Percentiles rank a stretch among this genome's conserved stretches.
Conservation (phyloP, 2,888 invertebrate genomes). For the Agrotis exclamationis region DNA sequence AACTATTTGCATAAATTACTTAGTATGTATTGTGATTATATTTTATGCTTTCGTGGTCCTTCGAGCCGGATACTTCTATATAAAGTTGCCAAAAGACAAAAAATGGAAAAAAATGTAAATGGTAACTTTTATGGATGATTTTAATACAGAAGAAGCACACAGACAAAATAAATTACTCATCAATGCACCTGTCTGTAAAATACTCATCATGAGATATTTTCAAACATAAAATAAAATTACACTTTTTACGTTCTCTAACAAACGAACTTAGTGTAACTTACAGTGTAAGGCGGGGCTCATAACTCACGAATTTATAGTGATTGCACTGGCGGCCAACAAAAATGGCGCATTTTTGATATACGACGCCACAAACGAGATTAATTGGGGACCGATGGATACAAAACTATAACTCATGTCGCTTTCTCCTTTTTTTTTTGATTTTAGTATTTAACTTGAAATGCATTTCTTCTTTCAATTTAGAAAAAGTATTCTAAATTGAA, state of each 20-base stretch:
- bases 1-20: too few species aligned
- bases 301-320: constrained; percentile 61
- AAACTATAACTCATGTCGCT: constrained; percentile 37
- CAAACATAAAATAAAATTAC: constrained; percentile 31
- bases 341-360: constrained; percentile 54
- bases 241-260: constrained; percentile 36
- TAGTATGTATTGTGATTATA: not conserved
- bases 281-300: constrained; percentile 56
- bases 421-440: constrained; percentile 9
- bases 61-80: constrained; percentile 2
- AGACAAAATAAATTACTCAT: not conserved
- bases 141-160: not conserved
- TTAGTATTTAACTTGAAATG: not conserved
- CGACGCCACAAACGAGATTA: constrained; percentile 45
- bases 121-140: not conserved
- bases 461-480: constrained; percentile 1
- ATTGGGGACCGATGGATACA: constrained; percentile 40
- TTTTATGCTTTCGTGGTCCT: not conserved
- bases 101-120: not conserved
- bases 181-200: constrained; percentile 7
- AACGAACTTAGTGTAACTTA: constrained; percentile 49
- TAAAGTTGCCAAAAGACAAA: not conserved
- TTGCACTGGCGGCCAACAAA: constrained; percentile 59
- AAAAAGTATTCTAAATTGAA: too few species aligned
- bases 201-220: constrained; percentile 18